Evolutionary conservation across 1,140 invertebrate species (phyloP).

Genomic region (Caerostris darwini): DNA sequence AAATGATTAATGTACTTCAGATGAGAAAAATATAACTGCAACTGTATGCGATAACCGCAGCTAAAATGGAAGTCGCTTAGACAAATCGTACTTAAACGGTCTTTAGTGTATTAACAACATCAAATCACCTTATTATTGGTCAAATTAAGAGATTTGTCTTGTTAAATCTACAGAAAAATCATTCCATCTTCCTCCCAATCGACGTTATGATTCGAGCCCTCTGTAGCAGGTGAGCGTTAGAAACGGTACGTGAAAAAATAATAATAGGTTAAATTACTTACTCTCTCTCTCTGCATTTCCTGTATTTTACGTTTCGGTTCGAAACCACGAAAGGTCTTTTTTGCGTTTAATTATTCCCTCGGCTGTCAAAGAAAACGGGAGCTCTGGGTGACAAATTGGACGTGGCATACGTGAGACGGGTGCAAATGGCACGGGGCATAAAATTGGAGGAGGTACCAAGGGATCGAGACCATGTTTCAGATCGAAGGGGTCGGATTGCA

Average conservation of each 20-base stretch:
- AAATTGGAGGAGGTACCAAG: slow-evolving; percentile 33
- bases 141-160: slow-evolving; percentile 66
- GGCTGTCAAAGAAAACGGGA: slow-evolving; percentile 53
- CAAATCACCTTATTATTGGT: slow-evolving; percentile 25
- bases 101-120: background rate
- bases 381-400: slow-evolving; percentile 70
- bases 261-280: slow-evolving; percentile 1
- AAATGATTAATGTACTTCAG: background rate
- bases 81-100: slow-evolving; percentile 26
- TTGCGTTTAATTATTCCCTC: slow-evolving; percentile 50
- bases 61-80: background rate
- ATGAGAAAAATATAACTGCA: background rate
- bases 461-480: background rate
- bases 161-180: slow-evolving; percentile 50
- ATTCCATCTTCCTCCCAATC: slow-evolving; percentile 45
- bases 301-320: slow-evolving; percentile 4
- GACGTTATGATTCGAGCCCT: background rate
- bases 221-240: background rate
- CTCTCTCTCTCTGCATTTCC: slow-evolving; percentile 25
- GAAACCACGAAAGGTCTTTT: background rate
- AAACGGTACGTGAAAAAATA: slow-evolving; percentile 1
- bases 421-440: slow-evolving; percentile 20
- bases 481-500: slow-evolving; percentile 65
- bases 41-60: background rate
- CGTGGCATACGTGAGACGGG: slow-evolving; percentile 52